These are phyloP conservation scores for Oncorhynchus tshawytscha DNA, from an alignment of 2,113 vertebrate species.

Conservation along the genomic window DNA sequence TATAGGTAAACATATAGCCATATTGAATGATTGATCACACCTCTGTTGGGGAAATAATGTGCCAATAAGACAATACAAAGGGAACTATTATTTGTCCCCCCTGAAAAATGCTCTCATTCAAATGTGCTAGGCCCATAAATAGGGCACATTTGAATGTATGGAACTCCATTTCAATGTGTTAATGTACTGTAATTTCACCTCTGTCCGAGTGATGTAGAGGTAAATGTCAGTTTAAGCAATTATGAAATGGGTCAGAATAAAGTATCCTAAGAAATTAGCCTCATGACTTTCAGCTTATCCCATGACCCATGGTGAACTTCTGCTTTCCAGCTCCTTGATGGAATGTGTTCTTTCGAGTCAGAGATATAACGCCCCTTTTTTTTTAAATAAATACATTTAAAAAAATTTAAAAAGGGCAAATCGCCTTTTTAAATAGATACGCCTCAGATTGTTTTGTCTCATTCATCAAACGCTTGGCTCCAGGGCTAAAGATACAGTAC, in stretches of 20 bases:
- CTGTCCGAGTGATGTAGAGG: no score
- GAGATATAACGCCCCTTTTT: conserved; percentile 39
- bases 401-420: no score
- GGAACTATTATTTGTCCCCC: no score
- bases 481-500: neutral
- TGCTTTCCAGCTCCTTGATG: neutral
- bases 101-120: no score
- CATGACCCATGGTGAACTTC: conserved; percentile 36
- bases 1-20: no score
- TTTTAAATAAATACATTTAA: neutral
- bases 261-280: conserved; percentile 33
- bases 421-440: neutral
- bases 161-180: no score
- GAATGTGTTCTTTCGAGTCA: conserved; percentile 29
- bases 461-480: conserved; percentile 9
- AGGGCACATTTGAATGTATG: no score
- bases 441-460: neutral
- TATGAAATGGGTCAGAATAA: conserved; percentile 4
- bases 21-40: no score
- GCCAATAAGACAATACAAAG: no score
- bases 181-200: no score
- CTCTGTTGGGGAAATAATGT: no score
- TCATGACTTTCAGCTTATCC: conserved; percentile 30
- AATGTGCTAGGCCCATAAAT: no score
- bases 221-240: neutral